Percentiles rank a stretch among this genome's conserved stretches.
phyloP scores from a whole-genome alignment of 92 coral and sea anemone genomes.

The Epizoanthus ramosus region DNA sequence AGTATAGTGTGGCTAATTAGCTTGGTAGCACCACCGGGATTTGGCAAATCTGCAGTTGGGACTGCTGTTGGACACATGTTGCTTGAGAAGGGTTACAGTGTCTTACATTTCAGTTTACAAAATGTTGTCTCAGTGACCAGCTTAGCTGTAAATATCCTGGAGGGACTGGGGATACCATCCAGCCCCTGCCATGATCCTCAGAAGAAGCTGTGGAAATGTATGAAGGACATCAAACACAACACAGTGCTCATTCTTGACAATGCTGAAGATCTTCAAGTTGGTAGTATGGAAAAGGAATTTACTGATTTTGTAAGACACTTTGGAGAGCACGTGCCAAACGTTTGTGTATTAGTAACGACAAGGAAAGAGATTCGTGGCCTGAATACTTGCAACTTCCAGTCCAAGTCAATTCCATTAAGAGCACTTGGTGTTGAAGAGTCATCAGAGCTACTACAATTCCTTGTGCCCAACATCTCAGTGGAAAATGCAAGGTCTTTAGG shows the following conservation, averaged over 20 bases:
- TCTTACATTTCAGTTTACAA: constrained; percentile 50
- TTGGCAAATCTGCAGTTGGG: constrained; percentile 67
- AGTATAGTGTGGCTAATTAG: constrained; percentile 25
- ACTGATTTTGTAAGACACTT: constrained; percentile 47
- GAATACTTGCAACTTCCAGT: constrained; percentile 1
- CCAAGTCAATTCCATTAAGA: neutral
- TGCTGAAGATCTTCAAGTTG: constrained; percentile 74
- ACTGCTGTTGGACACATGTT: constrained; percentile 55
- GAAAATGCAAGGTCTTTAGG: constrained; percentile 50
- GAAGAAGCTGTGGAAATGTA: constrained; percentile 28
- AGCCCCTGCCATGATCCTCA: constrained; percentile 44
- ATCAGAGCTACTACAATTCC: neutral
- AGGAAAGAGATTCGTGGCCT: constrained; percentile 29
- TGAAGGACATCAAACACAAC: constrained; percentile 3
- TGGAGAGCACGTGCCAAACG: constrained; percentile 48
- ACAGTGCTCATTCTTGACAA: constrained; percentile 74
- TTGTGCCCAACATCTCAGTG: constrained; percentile 14
- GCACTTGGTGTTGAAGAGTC: constrained; percentile 8
- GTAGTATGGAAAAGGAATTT: constrained; percentile 27
- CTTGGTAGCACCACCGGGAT: constrained; percentile 71
- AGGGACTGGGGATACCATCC: constrained; percentile 10
- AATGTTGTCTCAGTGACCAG: constrained; percentile 6
- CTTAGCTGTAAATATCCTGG: constrained; percentile 56
- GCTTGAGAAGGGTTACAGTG: constrained; percentile 37
- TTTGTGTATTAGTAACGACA: constrained; percentile 61